Evolutionary conservation across 2,113 vertebrate genomes (phyloP), one percentile per base, ranked within the genome.

Genomic region (Trogon melanurus): DNA sequence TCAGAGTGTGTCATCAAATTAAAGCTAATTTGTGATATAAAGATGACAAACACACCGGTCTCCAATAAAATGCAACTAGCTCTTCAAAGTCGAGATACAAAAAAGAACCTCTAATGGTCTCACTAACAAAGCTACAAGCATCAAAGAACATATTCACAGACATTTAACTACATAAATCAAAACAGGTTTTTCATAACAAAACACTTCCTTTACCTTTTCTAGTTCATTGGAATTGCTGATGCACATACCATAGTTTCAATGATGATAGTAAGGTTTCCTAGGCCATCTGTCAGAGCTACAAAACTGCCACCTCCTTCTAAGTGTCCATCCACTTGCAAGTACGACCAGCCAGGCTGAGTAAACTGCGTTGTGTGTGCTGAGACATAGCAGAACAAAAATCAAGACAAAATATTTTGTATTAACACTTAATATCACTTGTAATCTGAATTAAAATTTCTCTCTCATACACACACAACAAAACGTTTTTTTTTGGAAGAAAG

Each of bases 281-380:
- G 96, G 36, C 98, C 97, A 48, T 99, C 99, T 8, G 99, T 99
- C 80, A 99, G 96, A 48, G 99, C 99, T 8, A 99, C 99, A 17
- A 99, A 99, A 95, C 99, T 99, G 72, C 99, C 99, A 45, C 99
- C 99, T 57, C 97, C 95, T 48, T 92, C 62, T 87, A 99, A 97
- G 89, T 99, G 99, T 45, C 99, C 99, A 48, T 99, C 98, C n/a
- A 98, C 99, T 97, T 98, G 95, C 91, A 99, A 97, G 96, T 99
- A 99, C 27, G 91, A 98, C 99, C 99, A 99, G 17, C 99, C 99
- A 15, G 99, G 99, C 87, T 98, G 98, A 48, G 98, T 98, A 94
- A 99, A 99, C 94, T 99, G 99, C 2, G 99, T 99, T 22, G 99
- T 99, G 79, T 99, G 99, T 22, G 99, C 99, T 99, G 57, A 21